Conservation (phyloP, 35 echinoderm and acorn worm genomes). For the Anneissia japonica region DNA sequence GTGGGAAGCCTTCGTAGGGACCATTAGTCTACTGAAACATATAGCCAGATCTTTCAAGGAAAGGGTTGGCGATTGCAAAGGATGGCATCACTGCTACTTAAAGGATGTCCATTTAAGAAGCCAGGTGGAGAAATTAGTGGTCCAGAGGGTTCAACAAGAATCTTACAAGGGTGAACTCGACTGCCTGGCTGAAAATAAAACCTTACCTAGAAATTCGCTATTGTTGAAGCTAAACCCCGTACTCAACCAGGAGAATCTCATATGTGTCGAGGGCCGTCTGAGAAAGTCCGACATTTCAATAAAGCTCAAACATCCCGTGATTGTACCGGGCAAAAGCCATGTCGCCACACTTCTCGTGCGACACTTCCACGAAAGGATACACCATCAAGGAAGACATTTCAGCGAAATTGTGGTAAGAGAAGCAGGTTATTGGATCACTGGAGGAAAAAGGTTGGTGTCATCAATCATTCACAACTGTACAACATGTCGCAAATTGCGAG, state of each 20-base stretch:
- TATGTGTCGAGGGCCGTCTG: not conserved
- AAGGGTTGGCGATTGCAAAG: not conserved
- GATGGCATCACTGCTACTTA: not conserved
- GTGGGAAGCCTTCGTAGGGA: not conserved
- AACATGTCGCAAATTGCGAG: conserved; percentile 36
- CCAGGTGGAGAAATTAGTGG: not conserved
- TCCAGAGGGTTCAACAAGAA: not conserved
- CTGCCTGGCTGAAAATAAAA: not conserved
- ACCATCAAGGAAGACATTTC: conserved; percentile 43
- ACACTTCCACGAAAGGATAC: conserved; percentile 15
- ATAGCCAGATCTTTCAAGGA: not conserved
- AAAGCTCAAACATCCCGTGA: not conserved
- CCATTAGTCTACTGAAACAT: not conserved
- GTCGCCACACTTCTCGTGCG: conserved; percentile 10
- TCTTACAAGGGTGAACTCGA: not conserved
- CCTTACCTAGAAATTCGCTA: not conserved
- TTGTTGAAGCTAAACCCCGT: not conserved
- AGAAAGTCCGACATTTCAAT: not conserved
- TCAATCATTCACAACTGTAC: conserved; percentile 31
- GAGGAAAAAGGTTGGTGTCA: conserved; percentile 18
- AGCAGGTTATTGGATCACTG: conserved; percentile 36
- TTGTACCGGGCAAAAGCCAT: not conserved
- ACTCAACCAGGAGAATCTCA: not conserved
- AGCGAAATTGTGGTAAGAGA: conserved; percentile 8
- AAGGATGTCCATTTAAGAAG: not conserved